Conservation (phyloP, 2,113 vertebrate genomes). For the Odocoileus hemionus region DNA sequence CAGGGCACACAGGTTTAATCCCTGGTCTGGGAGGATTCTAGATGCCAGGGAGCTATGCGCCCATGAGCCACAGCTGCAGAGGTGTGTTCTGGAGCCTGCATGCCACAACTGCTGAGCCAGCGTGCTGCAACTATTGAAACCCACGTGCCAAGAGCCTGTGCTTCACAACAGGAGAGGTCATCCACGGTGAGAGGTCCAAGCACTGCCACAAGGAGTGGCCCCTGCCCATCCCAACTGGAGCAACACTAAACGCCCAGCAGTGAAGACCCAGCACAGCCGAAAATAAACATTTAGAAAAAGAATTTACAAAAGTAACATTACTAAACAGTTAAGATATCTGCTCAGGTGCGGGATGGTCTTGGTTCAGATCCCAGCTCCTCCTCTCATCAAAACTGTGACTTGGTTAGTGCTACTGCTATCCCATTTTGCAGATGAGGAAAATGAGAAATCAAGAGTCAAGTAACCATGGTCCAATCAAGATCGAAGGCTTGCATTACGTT, state of each 20-base stretch:
- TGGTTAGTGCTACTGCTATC: not conserved
- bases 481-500: not conserved
- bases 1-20: not conserved
- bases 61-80: not conserved
- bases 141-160: not conserved
- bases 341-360: not conserved
- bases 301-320: not conserved
- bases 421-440: not conserved
- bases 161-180: not conserved
- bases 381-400: not conserved
- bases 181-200: not conserved
- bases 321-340: not conserved
- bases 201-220: not conserved
- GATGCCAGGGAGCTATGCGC: not conserved
- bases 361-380: not conserved
- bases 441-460: not conserved
- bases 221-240: not conserved
- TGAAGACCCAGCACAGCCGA: not conserved
- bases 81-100: not conserved
- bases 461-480: not conserved
- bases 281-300: not conserved
- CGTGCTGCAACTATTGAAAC: not conserved
- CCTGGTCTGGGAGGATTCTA: not conserved
- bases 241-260: not conserved
- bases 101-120: not conserved